Conservation (phyloP, 1,140 invertebrate species). For the Orius laevigatus region DNA sequence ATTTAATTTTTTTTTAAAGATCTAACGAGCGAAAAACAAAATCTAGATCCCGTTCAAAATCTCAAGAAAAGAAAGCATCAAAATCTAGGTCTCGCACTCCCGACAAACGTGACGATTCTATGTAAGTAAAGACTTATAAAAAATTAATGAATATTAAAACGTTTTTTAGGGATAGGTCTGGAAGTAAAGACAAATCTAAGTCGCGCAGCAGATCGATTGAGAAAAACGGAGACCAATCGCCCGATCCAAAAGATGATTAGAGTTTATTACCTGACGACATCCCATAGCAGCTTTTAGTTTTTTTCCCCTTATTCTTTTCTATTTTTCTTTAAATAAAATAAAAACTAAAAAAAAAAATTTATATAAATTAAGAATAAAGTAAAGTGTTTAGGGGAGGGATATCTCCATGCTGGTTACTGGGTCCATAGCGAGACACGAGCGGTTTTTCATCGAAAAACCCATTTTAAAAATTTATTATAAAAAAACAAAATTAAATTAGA, state of each 20-base stretch:
- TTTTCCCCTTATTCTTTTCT: too few species aligned
- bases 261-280: neutral
- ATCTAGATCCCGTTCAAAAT: slow-evolving; percentile 37
- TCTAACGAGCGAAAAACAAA: slow-evolving; percentile 36
- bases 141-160: neutral
- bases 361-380: too few species aligned
- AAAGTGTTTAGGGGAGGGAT: too few species aligned
- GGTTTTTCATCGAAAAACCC: too few species aligned
- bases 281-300: too few species aligned
- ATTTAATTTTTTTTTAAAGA: slow-evolving; percentile 29
- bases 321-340: too few species aligned
- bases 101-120: slow-evolving; percentile 10
- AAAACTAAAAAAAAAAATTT: too few species aligned
- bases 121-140: slow-evolving; percentile 7
- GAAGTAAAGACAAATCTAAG: slow-evolving; percentile 36
- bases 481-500: too few species aligned
- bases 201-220: slow-evolving; percentile 34
- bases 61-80: slow-evolving; percentile 41
- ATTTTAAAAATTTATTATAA: too few species aligned
- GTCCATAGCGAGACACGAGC: too few species aligned
- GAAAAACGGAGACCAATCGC: slow-evolving; percentile 37
- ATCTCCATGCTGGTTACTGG: too few species aligned
- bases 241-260: slow-evolving; percentile 24
- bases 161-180: slow-evolving; percentile 28
- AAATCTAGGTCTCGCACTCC: slow-evolving; percentile 33